Conservation (phyloP, 2,113 vertebrate genomes). For the Menura novaehollandiae region DNA sequence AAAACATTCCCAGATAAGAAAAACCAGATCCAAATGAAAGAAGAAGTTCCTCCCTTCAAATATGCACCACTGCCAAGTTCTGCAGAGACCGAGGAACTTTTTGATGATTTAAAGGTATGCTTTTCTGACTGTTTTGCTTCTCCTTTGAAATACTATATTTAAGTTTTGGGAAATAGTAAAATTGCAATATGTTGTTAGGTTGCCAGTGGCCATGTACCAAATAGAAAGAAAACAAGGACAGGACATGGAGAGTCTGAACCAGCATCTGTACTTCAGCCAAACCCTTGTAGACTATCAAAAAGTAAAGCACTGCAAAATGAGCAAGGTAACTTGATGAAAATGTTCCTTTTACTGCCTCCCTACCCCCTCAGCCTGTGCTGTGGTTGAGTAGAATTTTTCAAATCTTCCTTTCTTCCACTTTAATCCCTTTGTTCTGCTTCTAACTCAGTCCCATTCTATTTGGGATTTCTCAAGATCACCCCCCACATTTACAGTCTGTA, state of each 20-base stretch:
- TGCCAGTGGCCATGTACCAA: conserved; percentile 64
- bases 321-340: conserved; percentile 65
- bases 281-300: conserved; percentile 74
- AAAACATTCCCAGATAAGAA: conserved; percentile 61
- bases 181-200: conserved; percentile 66
- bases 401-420: not conserved
- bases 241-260: conserved; percentile 71
- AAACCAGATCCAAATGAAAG: conserved; percentile 56
- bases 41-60: conserved; percentile 65
- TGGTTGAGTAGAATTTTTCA: not conserved
- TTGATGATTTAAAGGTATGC: conserved; percentile 67
- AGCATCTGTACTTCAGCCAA: conserved; percentile 82
- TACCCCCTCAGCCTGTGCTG: not conserved
- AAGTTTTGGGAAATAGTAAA: conserved; percentile 41
- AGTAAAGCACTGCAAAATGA: conserved; percentile 54
- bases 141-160: not conserved
- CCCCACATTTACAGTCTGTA: not conserved
- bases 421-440: not conserved
- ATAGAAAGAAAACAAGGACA: conserved; percentile 67
- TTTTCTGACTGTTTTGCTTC: not conserved
- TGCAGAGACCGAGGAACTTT: conserved; percentile 59
- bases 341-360: not conserved
- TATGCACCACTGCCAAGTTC: conserved; percentile 22
- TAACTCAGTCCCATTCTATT: not conserved
- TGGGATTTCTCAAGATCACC: not conserved